Evolutionary conservation across 2,797 vertebrate species (phyloP).

Genomic region (Cossypha caffra): DNA sequence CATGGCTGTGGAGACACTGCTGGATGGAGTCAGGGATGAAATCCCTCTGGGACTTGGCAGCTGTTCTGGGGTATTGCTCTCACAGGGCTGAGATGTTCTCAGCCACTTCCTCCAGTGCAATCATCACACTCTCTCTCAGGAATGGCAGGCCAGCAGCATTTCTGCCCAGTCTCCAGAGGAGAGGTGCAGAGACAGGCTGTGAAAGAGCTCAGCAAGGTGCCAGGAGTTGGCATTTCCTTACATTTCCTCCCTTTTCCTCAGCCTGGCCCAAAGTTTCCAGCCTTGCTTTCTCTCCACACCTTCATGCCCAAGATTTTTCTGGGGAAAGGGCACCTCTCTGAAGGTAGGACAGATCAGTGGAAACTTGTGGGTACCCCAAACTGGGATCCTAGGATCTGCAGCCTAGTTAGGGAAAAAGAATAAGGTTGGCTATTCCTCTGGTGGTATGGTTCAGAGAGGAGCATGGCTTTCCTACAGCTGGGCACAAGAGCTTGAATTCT

Average conservation of each 20-base stretch:
- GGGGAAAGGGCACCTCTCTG: not conserved
- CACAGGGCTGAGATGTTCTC: conserved; percentile 68
- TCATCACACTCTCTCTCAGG: conserved; percentile 39
- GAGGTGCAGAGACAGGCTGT: not conserved
- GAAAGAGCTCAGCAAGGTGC: not conserved
- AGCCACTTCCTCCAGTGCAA: conserved; percentile 52
- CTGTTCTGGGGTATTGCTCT: conserved; percentile 63
- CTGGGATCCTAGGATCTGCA: not conserved
- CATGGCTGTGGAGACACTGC: not conserved
- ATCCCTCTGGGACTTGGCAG: conserved; percentile 29
- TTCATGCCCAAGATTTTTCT: not conserved
- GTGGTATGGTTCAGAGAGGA: not conserved
- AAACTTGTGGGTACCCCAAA: not conserved
- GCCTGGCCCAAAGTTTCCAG: not conserved
- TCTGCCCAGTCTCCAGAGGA: conserved; percentile 22
- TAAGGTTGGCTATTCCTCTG: rapidly evolving
- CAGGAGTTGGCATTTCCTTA: not conserved
- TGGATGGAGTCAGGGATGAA: not conserved
- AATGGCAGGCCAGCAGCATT: conserved; percentile 51
- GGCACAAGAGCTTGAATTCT: not conserved
- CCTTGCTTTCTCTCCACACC: not conserved
- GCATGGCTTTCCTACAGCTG: not conserved
- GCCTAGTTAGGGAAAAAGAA: not conserved
- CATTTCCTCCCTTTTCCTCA: not conserved
- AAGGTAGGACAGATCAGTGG: not conserved